phyloP scores from a whole-genome alignment of 2,888 invertebrate genomes.

The Drepana falcataria region DNA sequence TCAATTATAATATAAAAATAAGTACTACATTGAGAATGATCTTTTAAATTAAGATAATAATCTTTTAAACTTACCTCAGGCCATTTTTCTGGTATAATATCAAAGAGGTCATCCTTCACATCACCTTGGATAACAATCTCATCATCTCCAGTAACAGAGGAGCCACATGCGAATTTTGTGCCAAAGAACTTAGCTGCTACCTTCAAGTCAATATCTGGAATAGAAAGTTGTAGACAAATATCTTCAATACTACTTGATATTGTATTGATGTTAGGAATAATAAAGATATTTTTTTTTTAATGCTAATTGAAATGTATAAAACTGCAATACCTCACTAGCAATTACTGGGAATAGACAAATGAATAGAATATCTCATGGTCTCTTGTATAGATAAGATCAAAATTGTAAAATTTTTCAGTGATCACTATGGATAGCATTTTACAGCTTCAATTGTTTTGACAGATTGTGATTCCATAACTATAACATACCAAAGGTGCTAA shows the following conservation, averaged over 20 bases:
- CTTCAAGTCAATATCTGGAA: slow-evolving; percentile 96
- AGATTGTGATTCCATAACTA: slow-evolving; percentile 1
- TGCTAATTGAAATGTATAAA: too few species aligned
- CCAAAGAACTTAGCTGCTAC: slow-evolving; percentile 99
- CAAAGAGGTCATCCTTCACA: slow-evolving; percentile 98
- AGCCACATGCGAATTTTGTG: slow-evolving; percentile 98
- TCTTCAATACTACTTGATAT: not conserved
- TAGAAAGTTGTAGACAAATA: slow-evolving; percentile 7
- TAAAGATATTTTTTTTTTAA: not conserved
- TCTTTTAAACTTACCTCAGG: slow-evolving; percentile 82
- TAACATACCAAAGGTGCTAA: slow-evolving; percentile 93
- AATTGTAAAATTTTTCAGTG: too few species aligned
- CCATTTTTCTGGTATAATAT: slow-evolving; percentile 99
- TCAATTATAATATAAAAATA: too few species aligned
- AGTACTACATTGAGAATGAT: too few species aligned
- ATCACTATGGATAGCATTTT: too few species aligned
- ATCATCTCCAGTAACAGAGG: slow-evolving; percentile 98
- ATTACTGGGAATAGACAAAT: too few species aligned
- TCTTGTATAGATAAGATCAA: too few species aligned
- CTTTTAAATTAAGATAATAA: too few species aligned
- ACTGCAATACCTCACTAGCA: too few species aligned
- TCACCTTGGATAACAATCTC: slow-evolving; percentile 99
- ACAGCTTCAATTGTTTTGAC: too few species aligned
- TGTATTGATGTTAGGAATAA: too few species aligned
- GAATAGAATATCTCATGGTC: too few species aligned